Evolutionary conservation across 2,113 vertebrate species (phyloP).

Genomic region (Taurulus bubalis): DNA sequence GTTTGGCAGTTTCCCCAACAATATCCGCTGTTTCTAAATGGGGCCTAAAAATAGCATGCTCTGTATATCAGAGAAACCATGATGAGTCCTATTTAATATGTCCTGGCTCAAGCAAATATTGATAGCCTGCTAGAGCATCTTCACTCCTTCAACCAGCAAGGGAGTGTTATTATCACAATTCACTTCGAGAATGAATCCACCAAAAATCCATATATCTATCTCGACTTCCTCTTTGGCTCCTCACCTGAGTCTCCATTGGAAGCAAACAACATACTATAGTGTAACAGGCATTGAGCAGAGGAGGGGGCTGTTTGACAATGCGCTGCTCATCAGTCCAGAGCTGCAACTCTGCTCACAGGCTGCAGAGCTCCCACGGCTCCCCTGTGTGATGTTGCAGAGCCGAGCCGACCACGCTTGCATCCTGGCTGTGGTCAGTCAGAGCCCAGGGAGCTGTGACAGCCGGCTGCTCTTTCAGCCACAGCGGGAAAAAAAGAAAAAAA

Average conservation of each 20-base stretch:
- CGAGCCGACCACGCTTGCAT: constrained; percentile 57
- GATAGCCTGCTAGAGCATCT: constrained; percentile 59
- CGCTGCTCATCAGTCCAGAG: constrained; percentile 47
- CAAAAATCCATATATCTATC: constrained; percentile 35
- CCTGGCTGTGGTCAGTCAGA: constrained; percentile 74
- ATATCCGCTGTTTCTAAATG: constrained; percentile 64
- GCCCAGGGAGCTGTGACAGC: constrained; percentile 74
- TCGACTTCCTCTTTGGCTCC: constrained; percentile 37
- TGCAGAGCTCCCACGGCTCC: constrained; percentile 70
- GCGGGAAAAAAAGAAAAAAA: not conserved
- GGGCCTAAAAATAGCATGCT: constrained; percentile 43
- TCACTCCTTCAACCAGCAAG: constrained; percentile 30
- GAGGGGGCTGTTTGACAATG: constrained; percentile 77
- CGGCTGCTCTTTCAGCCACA: constrained; percentile 74
- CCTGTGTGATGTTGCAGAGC: constrained; percentile 68
- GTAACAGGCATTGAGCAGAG: constrained; percentile 68
- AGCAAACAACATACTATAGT: constrained; percentile 40
- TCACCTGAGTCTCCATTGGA: constrained; percentile 44
- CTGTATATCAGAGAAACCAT: constrained; percentile 51
- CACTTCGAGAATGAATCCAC: constrained; percentile 49
- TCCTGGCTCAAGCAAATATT: constrained; percentile 66
- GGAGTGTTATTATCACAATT: constrained; percentile 66
- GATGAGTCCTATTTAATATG: constrained; percentile 64
- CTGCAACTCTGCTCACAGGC: constrained; percentile 43
- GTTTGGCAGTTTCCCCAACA: constrained; percentile 39